phyloP scores from a whole-genome alignment of 2,113 vertebrate genomes.

The Malurus melanocephalus region DNA sequence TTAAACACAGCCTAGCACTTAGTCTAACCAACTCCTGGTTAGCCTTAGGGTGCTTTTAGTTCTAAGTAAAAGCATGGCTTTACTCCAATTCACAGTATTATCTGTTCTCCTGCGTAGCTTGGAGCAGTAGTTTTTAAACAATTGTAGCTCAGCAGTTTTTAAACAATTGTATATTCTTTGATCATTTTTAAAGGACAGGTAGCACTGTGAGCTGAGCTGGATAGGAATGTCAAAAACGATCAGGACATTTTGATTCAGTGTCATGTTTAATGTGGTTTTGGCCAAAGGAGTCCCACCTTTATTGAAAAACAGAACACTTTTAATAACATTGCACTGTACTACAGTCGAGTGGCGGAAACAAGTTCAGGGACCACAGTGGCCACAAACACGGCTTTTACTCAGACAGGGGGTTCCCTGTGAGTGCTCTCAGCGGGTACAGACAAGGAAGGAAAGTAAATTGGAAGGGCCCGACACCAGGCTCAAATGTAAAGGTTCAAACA shows the following conservation, averaged over 20 bases:
- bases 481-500: background rate
- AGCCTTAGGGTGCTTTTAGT: background rate
- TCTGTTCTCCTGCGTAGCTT: background rate
- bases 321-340: background rate
- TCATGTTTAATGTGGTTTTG: background rate
- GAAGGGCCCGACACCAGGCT: background rate
- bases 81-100: background rate
- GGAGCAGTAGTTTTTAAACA: background rate
- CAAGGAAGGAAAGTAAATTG: background rate
- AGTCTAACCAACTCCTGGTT: background rate
- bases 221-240: background rate
- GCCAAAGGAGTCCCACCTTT: background rate
- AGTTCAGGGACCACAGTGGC: background rate
- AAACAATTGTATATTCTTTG: background rate
- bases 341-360: background rate
- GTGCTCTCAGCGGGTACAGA: background rate
- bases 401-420: background rate
- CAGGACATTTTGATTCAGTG: background rate
- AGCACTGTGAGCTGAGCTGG: background rate
- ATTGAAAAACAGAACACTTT: background rate
- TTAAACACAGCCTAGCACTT: background rate
- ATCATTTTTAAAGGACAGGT: background rate
- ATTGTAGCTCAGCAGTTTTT: background rate
- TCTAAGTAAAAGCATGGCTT: background rate
- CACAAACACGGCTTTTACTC: background rate